Conservation (phyloP, 2,113 vertebrate species). For the Gymnocephalus cernua region DNA sequence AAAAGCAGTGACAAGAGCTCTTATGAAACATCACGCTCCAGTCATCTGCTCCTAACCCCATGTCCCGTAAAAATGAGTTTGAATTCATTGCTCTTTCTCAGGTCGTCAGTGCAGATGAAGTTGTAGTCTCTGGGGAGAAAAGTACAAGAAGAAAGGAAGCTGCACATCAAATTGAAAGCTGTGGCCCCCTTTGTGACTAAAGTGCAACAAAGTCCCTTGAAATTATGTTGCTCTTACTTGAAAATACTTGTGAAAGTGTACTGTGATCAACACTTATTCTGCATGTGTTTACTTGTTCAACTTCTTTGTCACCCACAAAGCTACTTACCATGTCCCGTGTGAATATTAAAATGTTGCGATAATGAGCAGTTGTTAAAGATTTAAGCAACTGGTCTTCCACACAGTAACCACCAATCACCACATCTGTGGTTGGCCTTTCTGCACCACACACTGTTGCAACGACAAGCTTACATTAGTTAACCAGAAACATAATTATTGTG, state of each 20-base stretch:
- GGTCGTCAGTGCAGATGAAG: constrained; percentile 23
- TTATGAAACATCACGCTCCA: constrained; percentile 9
- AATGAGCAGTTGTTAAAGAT: constrained; percentile 45
- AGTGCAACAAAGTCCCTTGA: not conserved
- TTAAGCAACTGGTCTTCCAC: constrained; percentile 9
- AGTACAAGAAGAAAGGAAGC: not conserved
- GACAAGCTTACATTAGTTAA: not conserved
- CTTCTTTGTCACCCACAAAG: not conserved
- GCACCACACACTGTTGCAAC: not conserved
- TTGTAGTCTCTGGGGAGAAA: constrained; percentile 1
- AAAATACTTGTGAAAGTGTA: not conserved
- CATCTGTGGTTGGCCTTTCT: not conserved
- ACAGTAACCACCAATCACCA: not conserved
- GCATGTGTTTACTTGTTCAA: not conserved
- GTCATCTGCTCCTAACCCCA: constrained; percentile 21
- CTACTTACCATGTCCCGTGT: constrained; percentile 18
- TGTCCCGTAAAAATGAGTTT: constrained; percentile 23
- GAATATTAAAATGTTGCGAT: constrained; percentile 13
- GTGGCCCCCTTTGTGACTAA: constrained; percentile 4
- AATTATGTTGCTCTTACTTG: not conserved
- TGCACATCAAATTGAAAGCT: not conserved
- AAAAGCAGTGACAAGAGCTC: not conserved
- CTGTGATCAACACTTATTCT: not conserved
- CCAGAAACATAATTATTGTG: constrained; percentile 2
- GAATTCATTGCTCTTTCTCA: not conserved